These are phyloP conservation scores for Euphonia xanthogaster DNA, from an alignment of 2,797 vertebrate genomes.

Conservation along the genomic window DNA sequence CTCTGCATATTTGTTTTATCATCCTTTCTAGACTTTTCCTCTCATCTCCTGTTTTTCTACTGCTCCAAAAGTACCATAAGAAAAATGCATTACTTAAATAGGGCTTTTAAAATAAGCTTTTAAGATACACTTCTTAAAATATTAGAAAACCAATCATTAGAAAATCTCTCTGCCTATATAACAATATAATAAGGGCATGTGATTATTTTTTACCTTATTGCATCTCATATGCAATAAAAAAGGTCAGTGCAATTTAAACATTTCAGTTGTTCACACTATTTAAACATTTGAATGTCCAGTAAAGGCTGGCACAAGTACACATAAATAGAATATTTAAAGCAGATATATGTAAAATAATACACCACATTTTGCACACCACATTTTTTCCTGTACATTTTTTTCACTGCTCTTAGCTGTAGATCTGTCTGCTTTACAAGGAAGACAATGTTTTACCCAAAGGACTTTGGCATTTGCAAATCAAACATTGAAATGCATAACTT, in stretches of 20 bases:
- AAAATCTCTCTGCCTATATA: background rate
- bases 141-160: accelerated
- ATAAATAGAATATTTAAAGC: background rate
- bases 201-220: background rate
- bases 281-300: background rate
- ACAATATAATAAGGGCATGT: background rate
- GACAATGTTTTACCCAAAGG: background rate
- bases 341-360: background rate
- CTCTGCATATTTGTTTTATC: background rate
- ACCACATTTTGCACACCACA: too few relatives aligned
- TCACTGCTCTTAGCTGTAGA: background rate
- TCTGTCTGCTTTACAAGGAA: background rate
- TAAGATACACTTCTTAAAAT: background rate
- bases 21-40: background rate
- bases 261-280: background rate
- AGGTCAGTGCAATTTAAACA: background rate
- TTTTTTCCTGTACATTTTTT: background rate
- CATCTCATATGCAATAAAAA: background rate
- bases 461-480: background rate
- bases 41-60: background rate
- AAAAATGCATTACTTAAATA: background rate
- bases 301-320: background rate
- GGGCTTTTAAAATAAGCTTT: background rate
- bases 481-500: background rate
- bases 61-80: background rate